Conservation (phyloP, 2,113 vertebrate genomes). For the Gopherus evgoodei region DNA sequence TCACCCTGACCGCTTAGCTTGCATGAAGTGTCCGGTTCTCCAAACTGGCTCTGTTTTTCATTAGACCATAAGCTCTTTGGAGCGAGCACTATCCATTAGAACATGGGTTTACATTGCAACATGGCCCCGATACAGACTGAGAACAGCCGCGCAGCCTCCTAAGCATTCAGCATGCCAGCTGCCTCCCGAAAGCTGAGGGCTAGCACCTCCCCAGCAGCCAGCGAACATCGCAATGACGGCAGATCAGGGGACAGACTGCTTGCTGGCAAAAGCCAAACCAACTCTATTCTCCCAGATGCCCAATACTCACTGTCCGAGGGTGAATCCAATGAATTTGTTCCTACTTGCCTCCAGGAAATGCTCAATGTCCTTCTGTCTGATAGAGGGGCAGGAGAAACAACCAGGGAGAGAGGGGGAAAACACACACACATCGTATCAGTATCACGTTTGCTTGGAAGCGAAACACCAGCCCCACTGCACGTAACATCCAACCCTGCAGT, state of each 20-base stretch:
- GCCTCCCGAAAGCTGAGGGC: not conserved
- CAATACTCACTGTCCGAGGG: slow-evolving; percentile 91
- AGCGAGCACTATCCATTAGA: not conserved
- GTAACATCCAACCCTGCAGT: not conserved
- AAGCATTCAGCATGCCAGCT: fast-evolving
- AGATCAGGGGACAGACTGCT: fast-evolving
- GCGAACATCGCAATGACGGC: fast-evolving
- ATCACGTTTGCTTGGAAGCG: not conserved
- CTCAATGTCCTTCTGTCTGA: slow-evolving; percentile 97
- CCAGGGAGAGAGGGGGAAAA: slow-evolving; percentile 3
- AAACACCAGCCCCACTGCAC: not conserved
- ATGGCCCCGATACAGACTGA: not conserved
- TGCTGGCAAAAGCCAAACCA: not conserved
- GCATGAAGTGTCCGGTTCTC: not conserved
- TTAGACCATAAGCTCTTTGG: not conserved
- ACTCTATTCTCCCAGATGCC: not conserved
- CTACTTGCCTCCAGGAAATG: slow-evolving; percentile 96
- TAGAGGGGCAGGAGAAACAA: slow-evolving; percentile 20
- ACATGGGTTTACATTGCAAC: fast-evolving
- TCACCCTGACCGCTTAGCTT: fast-evolving
- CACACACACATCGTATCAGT: fast-evolving
- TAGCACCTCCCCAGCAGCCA: not conserved
- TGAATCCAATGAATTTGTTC: slow-evolving; percentile 98
- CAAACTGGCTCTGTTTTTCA: not conserved
- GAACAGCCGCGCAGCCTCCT: fast-evolving